Conservation (phyloP, 2,113 vertebrate species). For the Neogobius melanostomus region DNA sequence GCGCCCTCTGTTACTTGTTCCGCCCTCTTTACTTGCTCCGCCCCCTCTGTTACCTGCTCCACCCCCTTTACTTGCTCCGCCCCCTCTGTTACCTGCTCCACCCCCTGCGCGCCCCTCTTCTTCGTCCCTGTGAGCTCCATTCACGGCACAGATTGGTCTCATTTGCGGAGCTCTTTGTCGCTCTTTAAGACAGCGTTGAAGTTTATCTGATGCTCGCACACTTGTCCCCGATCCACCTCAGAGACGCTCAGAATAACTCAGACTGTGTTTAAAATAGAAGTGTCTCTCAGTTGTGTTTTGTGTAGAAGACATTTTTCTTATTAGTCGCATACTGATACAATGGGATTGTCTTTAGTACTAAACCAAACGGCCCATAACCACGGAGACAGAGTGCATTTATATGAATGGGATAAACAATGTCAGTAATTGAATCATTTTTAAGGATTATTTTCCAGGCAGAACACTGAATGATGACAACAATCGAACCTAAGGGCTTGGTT, state of each 20-base stretch:
- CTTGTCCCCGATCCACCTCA: constrained; percentile 12
- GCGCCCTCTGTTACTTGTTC: too few species aligned
- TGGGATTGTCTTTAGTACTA: too few species aligned
- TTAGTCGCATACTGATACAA: too few species aligned
- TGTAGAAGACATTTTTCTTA: too few species aligned
- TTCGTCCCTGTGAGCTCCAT: background rate
- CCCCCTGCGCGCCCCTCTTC: background rate
- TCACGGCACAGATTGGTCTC: constrained; percentile 11
- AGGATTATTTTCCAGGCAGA: too few species aligned
- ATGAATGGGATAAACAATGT: too few species aligned
- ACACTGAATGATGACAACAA: too few species aligned
- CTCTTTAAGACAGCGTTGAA: constrained; percentile 16
- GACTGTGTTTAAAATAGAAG: background rate
- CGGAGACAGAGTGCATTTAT: too few species aligned
- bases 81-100: background rate
- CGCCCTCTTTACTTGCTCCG: too few species aligned
- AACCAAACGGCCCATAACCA: too few species aligned
- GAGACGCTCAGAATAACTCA: background rate
- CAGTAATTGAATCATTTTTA: too few species aligned
- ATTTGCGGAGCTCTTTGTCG: constrained; percentile 15
- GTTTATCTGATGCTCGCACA: constrained; percentile 22
- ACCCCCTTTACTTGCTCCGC: background rate
- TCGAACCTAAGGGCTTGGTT: too few species aligned
- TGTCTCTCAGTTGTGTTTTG: background rate
- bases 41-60: constrained; percentile 5